Evolutionary conservation across 2,888 invertebrate species (phyloP).

Genomic region (Agriopis leucophaearia): DNA sequence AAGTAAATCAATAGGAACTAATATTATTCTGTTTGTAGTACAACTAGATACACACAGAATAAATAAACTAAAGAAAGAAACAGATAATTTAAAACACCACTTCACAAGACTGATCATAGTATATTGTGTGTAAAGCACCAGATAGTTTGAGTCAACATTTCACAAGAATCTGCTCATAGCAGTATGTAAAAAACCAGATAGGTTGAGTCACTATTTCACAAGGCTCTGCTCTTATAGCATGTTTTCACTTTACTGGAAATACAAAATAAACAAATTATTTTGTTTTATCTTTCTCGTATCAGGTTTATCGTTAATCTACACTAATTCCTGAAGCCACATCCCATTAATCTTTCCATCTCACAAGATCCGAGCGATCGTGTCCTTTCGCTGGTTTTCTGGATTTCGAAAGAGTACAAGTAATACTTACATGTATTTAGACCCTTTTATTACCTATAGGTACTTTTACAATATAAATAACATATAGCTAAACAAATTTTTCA

Average conservation of each 20-base stretch:
- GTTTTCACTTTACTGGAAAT: not conserved
- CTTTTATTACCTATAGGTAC: not conserved
- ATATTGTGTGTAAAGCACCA: no score
- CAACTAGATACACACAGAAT: no score
- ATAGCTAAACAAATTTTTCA: no score
- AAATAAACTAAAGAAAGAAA: no score
- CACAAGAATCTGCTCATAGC: no score
- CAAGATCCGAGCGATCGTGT: slow-evolving; percentile 21
- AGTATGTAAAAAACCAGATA: no score
- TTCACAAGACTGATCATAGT: no score
- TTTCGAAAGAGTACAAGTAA: not conserved
- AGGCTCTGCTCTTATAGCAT: not conserved
- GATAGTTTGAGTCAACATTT: no score
- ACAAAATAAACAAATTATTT: slow-evolving; percentile 4
- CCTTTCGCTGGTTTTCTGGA: slow-evolving; percentile 15
- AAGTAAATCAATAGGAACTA: no score
- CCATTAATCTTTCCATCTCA: slow-evolving; percentile 29
- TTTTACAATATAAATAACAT: no score
- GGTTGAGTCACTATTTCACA: not conserved
- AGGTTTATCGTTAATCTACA: slow-evolving; percentile 7
- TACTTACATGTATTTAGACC: not conserved
- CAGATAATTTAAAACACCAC: no score
- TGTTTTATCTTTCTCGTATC: not conserved
- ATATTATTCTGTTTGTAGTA: no score
- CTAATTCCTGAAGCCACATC: slow-evolving; percentile 20